Conservation (phyloP, 1,140 invertebrate species). For the Drosophila pallidifrons region DNA sequence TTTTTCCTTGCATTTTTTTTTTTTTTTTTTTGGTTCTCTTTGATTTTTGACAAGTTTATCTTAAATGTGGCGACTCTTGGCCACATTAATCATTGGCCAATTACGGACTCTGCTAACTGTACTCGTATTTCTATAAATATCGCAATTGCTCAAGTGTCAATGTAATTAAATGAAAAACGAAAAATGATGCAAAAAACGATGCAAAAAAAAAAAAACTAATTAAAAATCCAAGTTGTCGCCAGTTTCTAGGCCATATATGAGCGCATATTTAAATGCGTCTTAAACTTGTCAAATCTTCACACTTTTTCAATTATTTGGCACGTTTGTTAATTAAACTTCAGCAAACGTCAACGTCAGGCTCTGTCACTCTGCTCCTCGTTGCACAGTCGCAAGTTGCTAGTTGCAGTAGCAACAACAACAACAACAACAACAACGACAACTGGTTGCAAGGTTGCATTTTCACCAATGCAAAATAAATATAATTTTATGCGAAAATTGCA, state of each 20-base stretch:
- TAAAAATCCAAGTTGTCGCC: slow-evolving; percentile 44
- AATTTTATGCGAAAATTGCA: slow-evolving; percentile 83
- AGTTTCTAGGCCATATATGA: slow-evolving; percentile 67
- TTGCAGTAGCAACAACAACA: background rate
- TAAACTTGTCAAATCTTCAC: slow-evolving; percentile 84
- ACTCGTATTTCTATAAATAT: slow-evolving; percentile 16
- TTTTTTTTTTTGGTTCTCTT: background rate
- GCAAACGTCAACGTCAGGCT: slow-evolving; percentile 69
- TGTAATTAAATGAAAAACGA: slow-evolving; percentile 63
- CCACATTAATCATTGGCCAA: slow-evolving; percentile 33
- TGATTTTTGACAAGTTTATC: slow-evolving; percentile 6
- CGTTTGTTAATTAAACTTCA: slow-evolving; percentile 84
- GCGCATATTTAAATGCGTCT: slow-evolving; percentile 72
- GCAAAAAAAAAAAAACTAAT: slow-evolving; percentile 30
- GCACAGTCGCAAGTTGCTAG: slow-evolving; percentile 10
- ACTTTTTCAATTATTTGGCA: slow-evolving; percentile 84
- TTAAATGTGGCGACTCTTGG: slow-evolving; percentile 9
- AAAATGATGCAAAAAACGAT: slow-evolving; percentile 2
- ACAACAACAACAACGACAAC: slow-evolving; percentile 7
- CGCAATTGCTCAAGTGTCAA: slow-evolving; percentile 64
- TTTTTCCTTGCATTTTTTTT: too few species aligned
- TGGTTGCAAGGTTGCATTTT: slow-evolving; percentile 72
- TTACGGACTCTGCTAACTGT: slow-evolving; percentile 25
- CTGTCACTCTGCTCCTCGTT: slow-evolving; percentile 53
- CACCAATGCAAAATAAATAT: slow-evolving; percentile 69